phyloP scores from a whole-genome alignment of 2,113 vertebrate genomes.

The Dromas ardeola region DNA sequence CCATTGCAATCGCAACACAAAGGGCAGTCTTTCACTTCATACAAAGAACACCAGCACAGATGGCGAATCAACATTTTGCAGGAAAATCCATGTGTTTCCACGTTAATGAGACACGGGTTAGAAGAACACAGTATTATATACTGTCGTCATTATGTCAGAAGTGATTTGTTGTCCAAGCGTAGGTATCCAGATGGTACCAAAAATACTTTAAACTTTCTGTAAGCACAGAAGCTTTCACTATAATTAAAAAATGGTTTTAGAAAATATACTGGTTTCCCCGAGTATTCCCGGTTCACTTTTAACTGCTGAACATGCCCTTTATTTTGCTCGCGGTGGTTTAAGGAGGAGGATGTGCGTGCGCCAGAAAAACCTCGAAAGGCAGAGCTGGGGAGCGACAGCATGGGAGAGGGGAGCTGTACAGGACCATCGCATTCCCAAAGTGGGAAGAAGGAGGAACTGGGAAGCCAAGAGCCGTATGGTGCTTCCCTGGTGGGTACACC shows the following conservation, averaged over 20 bases:
- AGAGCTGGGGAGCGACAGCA: neutral
- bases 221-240: constrained; percentile 16
- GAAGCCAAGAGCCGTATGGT: neutral
- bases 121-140: constrained; percentile 37
- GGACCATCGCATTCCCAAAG: neutral
- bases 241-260: constrained; percentile 36
- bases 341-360: neutral
- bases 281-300: neutral
- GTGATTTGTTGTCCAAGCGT: constrained; percentile 49
- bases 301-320: neutral
- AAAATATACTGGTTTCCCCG: neutral
- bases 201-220: constrained; percentile 30
- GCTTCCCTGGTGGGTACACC: neutral
- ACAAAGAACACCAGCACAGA: constrained; percentile 55
- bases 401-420: neutral
- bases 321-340: neutral
- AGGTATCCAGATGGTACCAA: constrained; percentile 57
- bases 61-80: constrained; percentile 49
- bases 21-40: neutral
- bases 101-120: constrained; percentile 32
- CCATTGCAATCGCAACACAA: neutral
- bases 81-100: constrained; percentile 59
- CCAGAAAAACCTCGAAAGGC: neutral
- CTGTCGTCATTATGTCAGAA: constrained; percentile 26
- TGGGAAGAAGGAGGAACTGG: accelerated